These are phyloP conservation scores for Threskiornis aethiopicus DNA, from an alignment of 2,797 vertebrate species.

Conservation along the genomic window DNA sequence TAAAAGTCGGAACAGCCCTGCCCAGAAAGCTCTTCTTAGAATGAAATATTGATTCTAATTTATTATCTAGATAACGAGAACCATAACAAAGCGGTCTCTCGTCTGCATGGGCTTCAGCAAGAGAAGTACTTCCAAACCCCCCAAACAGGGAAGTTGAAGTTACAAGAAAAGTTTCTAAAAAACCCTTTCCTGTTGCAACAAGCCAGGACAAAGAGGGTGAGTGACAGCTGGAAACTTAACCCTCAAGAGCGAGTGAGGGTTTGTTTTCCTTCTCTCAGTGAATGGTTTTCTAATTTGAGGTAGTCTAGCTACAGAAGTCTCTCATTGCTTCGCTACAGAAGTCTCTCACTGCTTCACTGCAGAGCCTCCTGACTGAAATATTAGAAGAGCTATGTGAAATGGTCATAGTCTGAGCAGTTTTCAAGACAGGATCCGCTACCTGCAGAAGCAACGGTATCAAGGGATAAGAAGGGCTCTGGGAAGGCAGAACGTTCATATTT, in stretches of 20 bases:
- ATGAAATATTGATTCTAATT: background rate
- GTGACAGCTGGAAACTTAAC: constrained; percentile 62
- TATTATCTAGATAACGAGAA: background rate
- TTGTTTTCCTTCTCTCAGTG: background rate
- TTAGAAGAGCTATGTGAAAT: fast-evolving
- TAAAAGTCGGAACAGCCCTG: background rate
- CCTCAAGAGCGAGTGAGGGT: background rate
- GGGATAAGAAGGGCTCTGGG: background rate
- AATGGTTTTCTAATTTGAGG: background rate
- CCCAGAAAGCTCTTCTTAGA: background rate
- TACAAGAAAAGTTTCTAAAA: constrained; percentile 57
- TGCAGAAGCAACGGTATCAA: background rate
- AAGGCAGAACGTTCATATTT: background rate
- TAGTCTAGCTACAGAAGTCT: background rate
- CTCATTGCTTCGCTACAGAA: background rate
- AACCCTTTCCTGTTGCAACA: constrained; percentile 67
- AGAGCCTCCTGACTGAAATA: background rate
- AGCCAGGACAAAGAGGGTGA: constrained; percentile 59
- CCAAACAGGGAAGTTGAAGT: constrained; percentile 60
- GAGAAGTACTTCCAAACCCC: constrained; percentile 36
- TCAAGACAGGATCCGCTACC: background rate
- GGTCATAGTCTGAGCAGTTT: background rate
- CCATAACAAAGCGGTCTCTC: background rate
- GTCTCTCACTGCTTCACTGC: background rate
- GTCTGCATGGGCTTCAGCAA: background rate